Conservation (phyloP, 2,797 vertebrate species). For the Arremon aurantiirostris region DNA sequence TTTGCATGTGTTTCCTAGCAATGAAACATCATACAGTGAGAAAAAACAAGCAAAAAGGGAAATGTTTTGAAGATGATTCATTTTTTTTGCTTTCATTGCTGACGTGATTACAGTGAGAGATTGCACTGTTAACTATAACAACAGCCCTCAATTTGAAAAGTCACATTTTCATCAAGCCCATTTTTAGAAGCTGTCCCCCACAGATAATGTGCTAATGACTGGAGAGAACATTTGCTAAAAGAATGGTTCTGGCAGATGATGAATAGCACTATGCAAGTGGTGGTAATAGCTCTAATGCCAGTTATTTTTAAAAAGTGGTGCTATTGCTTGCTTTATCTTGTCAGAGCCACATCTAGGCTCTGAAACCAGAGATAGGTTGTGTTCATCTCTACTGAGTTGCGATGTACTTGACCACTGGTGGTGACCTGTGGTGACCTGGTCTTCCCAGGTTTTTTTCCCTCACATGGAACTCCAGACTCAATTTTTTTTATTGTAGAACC, state of each 20-base stretch:
- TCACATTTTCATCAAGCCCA: slow-evolving; percentile 21
- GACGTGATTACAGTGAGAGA: background rate
- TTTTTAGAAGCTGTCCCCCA: slow-evolving; percentile 36
- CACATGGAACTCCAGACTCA: background rate
- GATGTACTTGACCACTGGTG: background rate
- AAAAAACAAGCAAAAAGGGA: slow-evolving; percentile 40
- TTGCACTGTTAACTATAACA: slow-evolving; percentile 4
- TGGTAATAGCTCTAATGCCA: background rate
- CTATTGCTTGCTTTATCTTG: background rate
- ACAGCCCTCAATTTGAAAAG: background rate
- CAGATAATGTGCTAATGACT: slow-evolving; percentile 21
- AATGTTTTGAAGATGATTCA: slow-evolving; percentile 32
- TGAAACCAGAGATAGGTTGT: background rate
- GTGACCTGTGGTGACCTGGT: background rate
- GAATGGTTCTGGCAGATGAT: background rate
- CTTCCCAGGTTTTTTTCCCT: background rate
- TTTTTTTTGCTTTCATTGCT: background rate
- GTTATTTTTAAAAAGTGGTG: background rate
- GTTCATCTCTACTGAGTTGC: background rate
- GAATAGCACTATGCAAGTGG: slow-evolving; percentile 16
- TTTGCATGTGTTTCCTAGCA: slow-evolving; percentile 32
- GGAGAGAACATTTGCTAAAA: slow-evolving; percentile 36
- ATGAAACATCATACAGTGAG: slow-evolving; percentile 4
- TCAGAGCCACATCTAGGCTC: background rate
- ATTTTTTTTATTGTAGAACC: background rate